Percentiles rank a stretch among this genome's conserved stretches.
Conservation (phyloP, 2,113 vertebrate genomes). For the Dipodomys spectabilis region DNA sequence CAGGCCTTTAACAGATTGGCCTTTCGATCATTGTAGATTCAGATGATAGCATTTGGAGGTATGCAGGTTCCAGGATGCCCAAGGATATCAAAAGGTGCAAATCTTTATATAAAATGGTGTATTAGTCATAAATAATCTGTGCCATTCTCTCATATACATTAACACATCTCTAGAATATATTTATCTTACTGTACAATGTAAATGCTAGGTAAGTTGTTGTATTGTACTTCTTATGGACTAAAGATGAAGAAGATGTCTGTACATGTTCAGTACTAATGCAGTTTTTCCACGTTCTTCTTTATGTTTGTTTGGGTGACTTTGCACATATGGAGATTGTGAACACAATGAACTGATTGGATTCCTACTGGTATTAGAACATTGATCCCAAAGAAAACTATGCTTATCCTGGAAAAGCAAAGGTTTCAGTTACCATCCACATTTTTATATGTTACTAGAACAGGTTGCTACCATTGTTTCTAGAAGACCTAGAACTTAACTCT, state of each 20-base stretch:
- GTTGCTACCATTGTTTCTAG: no score
- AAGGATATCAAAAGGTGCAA: background rate
- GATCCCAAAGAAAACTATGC: background rate
- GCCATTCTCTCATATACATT: background rate
- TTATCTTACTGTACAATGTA: no score
- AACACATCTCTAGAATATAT: background rate
- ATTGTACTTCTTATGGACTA: background rate
- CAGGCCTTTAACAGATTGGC: background rate
- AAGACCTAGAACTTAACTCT: no score
- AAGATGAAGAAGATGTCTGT: background rate
- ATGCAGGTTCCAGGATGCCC: no score
- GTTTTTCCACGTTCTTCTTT: background rate
- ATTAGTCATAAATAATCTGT: background rate
- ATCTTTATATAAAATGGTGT: background rate
- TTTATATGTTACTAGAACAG: background rate
- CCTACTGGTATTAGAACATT: background rate
- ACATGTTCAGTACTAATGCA: background rate
- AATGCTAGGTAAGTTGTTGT: background rate
- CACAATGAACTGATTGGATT: no score
- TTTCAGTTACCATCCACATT: background rate
- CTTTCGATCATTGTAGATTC: background rate
- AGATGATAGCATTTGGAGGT: background rate
- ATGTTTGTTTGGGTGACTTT: background rate
- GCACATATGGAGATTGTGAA: background rate
- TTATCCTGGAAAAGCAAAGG: background rate